Conservation (phyloP, 2,797 vertebrate genomes). For the Amniataba percoides region DNA sequence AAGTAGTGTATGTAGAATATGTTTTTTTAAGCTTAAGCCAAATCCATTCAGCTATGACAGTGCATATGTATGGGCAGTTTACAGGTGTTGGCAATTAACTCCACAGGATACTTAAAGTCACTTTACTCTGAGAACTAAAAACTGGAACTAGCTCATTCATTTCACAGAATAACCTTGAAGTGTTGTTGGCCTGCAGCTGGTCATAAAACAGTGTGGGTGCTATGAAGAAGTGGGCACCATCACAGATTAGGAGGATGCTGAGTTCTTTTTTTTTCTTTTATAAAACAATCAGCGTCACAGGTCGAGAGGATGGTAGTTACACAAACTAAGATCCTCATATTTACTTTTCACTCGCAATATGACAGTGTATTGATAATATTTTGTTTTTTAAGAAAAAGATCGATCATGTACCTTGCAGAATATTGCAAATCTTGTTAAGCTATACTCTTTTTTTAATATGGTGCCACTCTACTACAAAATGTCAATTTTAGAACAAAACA, state of each 20-base stretch:
- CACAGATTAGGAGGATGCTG: constrained; percentile 28
- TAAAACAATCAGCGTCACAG: background rate
- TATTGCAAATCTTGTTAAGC: background rate
- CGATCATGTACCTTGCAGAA: background rate
- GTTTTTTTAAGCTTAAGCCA: constrained; percentile 59
- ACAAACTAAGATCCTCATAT: background rate
- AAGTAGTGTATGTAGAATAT: constrained; percentile 29
- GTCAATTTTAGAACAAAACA: constrained; percentile 43
- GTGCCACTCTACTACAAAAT: constrained; percentile 24
- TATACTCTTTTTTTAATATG: background rate
- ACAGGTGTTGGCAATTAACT: constrained; percentile 7
- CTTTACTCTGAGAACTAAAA: constrained; percentile 8
- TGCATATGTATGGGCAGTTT: constrained; percentile 5
- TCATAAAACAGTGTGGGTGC: constrained; percentile 27
- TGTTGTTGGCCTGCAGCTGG: constrained; percentile 14
- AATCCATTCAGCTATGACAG: constrained; percentile 35
- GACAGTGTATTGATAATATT: too few species aligned
- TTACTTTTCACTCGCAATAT: constrained; percentile 1
- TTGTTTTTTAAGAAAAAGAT: background rate
- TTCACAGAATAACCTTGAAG: background rate
- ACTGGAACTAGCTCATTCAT: background rate
- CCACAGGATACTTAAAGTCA: constrained; percentile 10
- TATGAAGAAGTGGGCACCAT: constrained; percentile 11
- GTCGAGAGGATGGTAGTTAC: background rate
- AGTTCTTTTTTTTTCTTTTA: constrained; percentile 6